Evolutionary conservation across 2,113 vertebrate genomes (phyloP), one percentile per base, ranked within the genome.

Genomic region (Puffinus mauretanicus): DNA sequence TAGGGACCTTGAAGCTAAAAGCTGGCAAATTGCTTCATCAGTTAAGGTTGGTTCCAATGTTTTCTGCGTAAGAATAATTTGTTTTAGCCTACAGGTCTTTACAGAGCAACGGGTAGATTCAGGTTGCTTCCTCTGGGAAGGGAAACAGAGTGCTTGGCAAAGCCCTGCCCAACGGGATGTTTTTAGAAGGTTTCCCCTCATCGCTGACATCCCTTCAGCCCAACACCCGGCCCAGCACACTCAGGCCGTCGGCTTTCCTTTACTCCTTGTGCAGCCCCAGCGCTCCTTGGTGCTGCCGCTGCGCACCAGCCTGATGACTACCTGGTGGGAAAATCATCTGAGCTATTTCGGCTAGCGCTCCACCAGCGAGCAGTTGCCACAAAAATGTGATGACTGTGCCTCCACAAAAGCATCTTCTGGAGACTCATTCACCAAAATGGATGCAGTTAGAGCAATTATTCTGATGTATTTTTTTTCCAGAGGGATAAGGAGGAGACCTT

Each of bases 1-100:
- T 6, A 14, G 57, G 79, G 93, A 64, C 76, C 94, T 87, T 10
- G 44, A 88, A 83, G 91, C 79, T 81, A 86, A 88, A 84, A 57
- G 88, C 47, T 92, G 90, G 86, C 90, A 95, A 95, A 94, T 29
- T 93, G 85, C 65, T 94, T 51, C 85, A 83, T 95, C 93, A 91
- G 94, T 95, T 92, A 94, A 90, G n/a, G 77, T 49, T 54, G 66
- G 64, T 73, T 78, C 62, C 95, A 77, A 16, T 67, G 90, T 77
- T 89, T 95, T 88, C 94, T 91, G 76, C 91, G 7, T 66, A 90
- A 87, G 86, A 97, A 93, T 94, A 86, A 96, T 96, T 95, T 91
- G 84, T 70, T 95, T 96, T 94, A 96, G 82, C 93, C 85, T 80
- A 62, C 71, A 80, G 91, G 89, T 94, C 95, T 78, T 93, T 58